Evolutionary conservation across 1,140 invertebrate genomes (phyloP), one percentile per base, ranked within the genome.

Genomic region (Drusus annulatus): DNA sequence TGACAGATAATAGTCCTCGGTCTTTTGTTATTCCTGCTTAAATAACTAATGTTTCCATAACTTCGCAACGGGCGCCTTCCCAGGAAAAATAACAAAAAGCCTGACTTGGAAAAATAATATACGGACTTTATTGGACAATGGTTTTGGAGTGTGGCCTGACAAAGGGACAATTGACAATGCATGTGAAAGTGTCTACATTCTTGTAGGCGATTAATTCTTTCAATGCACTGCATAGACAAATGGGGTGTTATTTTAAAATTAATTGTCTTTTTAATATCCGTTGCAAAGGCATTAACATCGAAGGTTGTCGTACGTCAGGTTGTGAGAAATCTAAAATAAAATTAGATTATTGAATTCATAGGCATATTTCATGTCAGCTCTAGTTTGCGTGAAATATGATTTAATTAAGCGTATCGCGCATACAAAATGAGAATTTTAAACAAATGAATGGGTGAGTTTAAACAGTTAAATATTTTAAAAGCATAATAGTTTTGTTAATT

Each of bases 1-100:
- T 62, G 75, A 65, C 36, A 76, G 75, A 76, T 76, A 76, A 76
- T 50, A 63, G 50, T 76, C 19, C 4, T 76, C 50, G 60, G 19
- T 6, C 58, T 63, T 56, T 75, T 56, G 51, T 75, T 56, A 19
- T 58, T 75, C 36, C 51, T 75, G 2, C 23, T 74, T 75, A 75
- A 75, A 58, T 75, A 23, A 58, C 71, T 76, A 65, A 76, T 76
- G 75, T 76, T 51, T 25, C 56, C 7, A 51, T 36, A 62, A 51
- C 58, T 31, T 15, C 19, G 23, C 71, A 21, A 17, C 23, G 71
- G 52, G 7, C 23, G 21, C 23, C 54, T 56, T 75, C 17, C 71
- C 0, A 10, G 16, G 71, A 75, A 75, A 3, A 36, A 58, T 28
- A 75, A 75, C 71, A 75, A 75, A 31, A n/a, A 19, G 50, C 17